Conservation (phyloP, 2,888 invertebrate genomes). For the Spatulosminthurus flaviceps region DNA sequence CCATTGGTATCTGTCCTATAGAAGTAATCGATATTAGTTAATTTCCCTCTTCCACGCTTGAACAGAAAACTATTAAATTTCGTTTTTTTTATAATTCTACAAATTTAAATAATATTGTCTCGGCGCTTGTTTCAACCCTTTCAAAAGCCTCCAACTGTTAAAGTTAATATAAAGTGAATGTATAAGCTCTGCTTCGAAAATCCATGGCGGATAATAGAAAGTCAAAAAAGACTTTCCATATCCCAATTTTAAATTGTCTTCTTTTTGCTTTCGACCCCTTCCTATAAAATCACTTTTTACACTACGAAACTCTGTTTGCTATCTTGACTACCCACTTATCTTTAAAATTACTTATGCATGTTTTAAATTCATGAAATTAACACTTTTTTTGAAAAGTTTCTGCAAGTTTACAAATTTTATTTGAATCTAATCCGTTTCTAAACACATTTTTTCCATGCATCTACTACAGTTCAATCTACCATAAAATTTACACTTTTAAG, state of each 20-base stretch:
- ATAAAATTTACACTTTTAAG: no score
- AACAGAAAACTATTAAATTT: background rate
- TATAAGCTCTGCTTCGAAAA: conserved; percentile 1
- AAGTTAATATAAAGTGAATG: background rate
- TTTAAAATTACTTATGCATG: no score
- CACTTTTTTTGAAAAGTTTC: no score
- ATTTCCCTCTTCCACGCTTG: background rate
- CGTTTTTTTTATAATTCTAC: no score
- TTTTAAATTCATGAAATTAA: no score
- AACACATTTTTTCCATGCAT: no score
- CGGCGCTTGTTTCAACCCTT: no score
- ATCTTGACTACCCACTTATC: background rate
- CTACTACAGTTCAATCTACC: no score
- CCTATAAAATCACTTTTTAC: background rate
- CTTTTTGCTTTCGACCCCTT: conserved; percentile 9
- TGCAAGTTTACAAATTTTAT: no score
- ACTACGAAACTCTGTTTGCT: background rate
- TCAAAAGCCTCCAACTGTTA: background rate
- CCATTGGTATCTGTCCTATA: background rate
- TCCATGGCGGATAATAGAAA: background rate
- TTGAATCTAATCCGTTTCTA: no score
- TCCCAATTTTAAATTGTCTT: conserved; percentile 18
- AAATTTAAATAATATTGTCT: no score
- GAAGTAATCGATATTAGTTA: background rate
- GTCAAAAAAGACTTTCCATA: background rate